Evolutionary conservation across 2,888 invertebrate species (phyloP).

Genomic region (Syrphus vitripennis): DNA sequence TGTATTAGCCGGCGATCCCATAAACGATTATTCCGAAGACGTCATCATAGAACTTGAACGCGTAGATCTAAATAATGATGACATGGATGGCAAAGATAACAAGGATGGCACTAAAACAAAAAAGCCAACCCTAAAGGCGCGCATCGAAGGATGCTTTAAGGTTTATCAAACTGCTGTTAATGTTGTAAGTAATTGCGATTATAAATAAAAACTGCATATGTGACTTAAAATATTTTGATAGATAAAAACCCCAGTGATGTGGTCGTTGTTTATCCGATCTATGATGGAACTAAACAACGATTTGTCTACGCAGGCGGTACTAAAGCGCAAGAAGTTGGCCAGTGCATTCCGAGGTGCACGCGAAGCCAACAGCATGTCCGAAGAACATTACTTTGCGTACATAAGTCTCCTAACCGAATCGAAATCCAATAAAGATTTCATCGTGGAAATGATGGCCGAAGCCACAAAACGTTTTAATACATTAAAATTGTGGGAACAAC

Average conservation of each 20-base stretch:
- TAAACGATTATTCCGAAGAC: conserved; percentile 73
- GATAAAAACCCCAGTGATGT: conserved; percentile 82
- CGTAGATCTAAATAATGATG: neutral
- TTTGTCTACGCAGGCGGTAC: conserved; percentile 80
- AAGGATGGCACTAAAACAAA: neutral
- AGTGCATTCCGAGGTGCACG: conserved; percentile 82
- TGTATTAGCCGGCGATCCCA: conserved; percentile 82
- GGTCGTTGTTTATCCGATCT: conserved; percentile 83
- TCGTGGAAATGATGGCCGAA: conserved; percentile 77
- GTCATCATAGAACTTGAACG: neutral
- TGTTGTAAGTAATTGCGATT: conserved; percentile 76
- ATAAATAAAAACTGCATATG: too few species aligned
- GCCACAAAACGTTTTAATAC: conserved; percentile 81
- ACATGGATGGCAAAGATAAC: neutral
- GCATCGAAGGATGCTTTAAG: conserved; percentile 81
- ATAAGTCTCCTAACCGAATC: conserved; percentile 77
- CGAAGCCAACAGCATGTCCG: conserved; percentile 81
- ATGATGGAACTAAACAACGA: conserved; percentile 83
- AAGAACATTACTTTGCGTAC: conserved; percentile 82
- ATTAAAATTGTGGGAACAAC: conserved; percentile 82
- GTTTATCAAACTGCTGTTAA: conserved; percentile 82
- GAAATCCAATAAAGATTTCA: conserved; percentile 65
- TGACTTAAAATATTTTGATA: conserved; percentile 35
- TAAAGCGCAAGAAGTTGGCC: conserved; percentile 82
- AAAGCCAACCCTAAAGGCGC: conserved; percentile 78